Conservation (phyloP, 2,797 vertebrate species). For the Neoniphon sammara region DNA sequence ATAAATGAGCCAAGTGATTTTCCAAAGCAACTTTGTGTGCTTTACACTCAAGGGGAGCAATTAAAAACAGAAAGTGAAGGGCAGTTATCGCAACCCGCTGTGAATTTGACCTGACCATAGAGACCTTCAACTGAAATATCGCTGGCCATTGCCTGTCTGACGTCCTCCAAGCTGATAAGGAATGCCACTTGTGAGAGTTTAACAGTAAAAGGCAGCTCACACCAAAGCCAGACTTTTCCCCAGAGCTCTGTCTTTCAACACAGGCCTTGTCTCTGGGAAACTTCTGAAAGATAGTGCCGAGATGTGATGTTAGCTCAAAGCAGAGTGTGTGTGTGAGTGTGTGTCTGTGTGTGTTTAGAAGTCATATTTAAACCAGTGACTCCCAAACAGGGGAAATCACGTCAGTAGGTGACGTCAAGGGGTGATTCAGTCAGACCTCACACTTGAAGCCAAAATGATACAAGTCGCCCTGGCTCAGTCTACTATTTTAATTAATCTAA, state of each 20-base stretch:
- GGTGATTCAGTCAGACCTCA: constrained; percentile 32
- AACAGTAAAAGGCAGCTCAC: constrained; percentile 36
- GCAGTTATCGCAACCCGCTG: constrained; percentile 43
- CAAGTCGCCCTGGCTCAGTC: constrained; percentile 7
- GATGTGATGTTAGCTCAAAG: constrained; percentile 23
- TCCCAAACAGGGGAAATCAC: not conserved
- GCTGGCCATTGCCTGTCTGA: constrained; percentile 30
- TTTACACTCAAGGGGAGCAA: not conserved
- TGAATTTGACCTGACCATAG: constrained; percentile 52
- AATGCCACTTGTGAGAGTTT: constrained; percentile 40
- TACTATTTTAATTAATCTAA: too few relatives aligned
- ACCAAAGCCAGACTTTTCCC: constrained; percentile 33
- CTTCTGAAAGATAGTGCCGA: constrained; percentile 1
- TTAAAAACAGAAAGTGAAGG: constrained; percentile 24
- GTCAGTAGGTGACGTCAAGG: constrained; percentile 24
- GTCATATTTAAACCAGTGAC: not conserved
- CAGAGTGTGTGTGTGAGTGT: not conserved
- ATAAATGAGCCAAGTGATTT: not conserved
- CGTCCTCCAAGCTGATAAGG: constrained; percentile 55
- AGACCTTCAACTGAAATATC: constrained; percentile 21
- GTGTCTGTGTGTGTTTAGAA: not conserved
- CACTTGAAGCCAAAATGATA: constrained; percentile 11
- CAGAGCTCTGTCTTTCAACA: constrained; percentile 14
- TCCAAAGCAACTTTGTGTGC: not conserved
- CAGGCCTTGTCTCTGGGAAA: constrained; percentile 19